phyloP scores from a whole-genome alignment of 1,140 invertebrate genomes.

The Atopsyche davidsoni region DNA sequence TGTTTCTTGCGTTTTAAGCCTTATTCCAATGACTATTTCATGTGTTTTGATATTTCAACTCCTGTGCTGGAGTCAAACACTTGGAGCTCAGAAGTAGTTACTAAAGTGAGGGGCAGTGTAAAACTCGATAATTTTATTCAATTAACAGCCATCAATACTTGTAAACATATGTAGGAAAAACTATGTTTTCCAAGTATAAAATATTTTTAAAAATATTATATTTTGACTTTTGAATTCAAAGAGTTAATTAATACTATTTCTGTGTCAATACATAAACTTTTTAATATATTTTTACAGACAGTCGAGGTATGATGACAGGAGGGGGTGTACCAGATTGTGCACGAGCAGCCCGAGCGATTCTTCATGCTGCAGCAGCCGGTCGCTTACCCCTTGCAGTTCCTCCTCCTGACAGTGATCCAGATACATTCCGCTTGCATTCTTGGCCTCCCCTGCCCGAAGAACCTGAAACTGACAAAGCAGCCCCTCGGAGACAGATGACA shows the following conservation, averaged over 20 bases:
- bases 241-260: too few species aligned
- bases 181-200: too few species aligned
- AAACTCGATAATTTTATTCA: too few species aligned
- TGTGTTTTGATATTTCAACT: too few species aligned
- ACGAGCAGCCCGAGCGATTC: constrained; percentile 77
- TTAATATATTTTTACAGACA: constrained; percentile 56
- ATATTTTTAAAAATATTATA: too few species aligned
- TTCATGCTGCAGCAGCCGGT: constrained; percentile 94
- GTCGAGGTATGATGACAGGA: constrained; percentile 92
- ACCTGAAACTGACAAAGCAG: constrained; percentile 38
- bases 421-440: constrained; percentile 7
- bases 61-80: too few species aligned
- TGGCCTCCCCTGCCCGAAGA: constrained; percentile 56
- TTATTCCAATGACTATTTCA: neutral
- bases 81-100: too few species aligned
- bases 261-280: too few species aligned
- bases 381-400: constrained; percentile 77
- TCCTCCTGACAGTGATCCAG: constrained; percentile 61
- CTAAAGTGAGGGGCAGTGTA: too few species aligned
- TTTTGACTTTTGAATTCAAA: too few species aligned
- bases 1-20: constrained; percentile 14
- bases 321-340: constrained; percentile 91
- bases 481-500: constrained; percentile 41
- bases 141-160: too few species aligned
- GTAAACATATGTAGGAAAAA: too few species aligned